Evolutionary conservation across 2,888 invertebrate genomes (phyloP), one percentile per base, ranked within the genome.

Genomic region (Chrysomela aeneicollis): DNA sequence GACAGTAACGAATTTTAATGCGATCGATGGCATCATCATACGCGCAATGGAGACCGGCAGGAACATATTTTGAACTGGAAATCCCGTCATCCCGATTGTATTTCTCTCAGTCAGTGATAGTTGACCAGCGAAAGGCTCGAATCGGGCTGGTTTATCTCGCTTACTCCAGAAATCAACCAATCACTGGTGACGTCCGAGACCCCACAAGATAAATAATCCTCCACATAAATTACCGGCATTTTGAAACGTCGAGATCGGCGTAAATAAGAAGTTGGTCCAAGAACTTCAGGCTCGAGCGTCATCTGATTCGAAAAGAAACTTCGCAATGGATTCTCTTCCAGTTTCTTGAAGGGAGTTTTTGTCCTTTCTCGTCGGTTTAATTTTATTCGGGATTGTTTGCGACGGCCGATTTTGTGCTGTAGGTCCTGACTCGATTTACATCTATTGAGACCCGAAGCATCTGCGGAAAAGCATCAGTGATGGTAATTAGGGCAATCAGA

Each of bases 191-290:
- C 47, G 19, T 30, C 51, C 57, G 19, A 51, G 50, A 49, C 26
- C 59, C 49, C 35, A 57, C 58, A 52, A 63, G 63, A 63, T 63
- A 63, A 63, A 63, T 63, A 63, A 63, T 63, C 63, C 52, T 46
- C 35, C 63, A 63, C 63, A 63, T 63, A 63, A 63, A 63, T 63
- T 52, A 63, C 63, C 21, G 58, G 30, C 58, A 63, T 63, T 62
- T 63, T 57, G 62, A 51, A 57, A 62, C 19, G 51, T 57, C 42
- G 51, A 54, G 62, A 62, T 58, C 63, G 63, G 63, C 51, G 58
- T 63, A 63, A 63, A 63, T 63, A 63, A 51, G 58, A 52, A 63
- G 15, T 63, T 63, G 63, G 63, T 63, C 63, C 32, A 57, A 52
- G 58, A 63, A 63, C 52, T 63, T 58, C 52, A 51, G 42, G 57